Evolutionary conservation across 2,113 vertebrate genomes (phyloP), one percentile per base, ranked within the genome.

Genomic region (Argyrosomus japonicus): DNA sequence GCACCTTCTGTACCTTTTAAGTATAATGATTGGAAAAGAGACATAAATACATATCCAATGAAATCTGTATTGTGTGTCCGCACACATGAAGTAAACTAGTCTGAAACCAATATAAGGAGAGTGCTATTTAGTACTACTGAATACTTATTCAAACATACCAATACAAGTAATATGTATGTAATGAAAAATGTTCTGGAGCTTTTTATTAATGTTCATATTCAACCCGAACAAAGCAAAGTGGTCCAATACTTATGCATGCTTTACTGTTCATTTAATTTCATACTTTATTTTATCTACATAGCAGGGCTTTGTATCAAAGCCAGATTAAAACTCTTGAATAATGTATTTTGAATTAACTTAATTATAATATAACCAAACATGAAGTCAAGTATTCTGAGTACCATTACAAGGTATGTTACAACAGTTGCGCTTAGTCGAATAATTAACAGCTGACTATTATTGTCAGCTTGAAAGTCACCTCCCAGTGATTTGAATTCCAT

Each of bases 381-480:
- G 32, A 60, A 82, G 57, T 60, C n/a, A 54, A 79, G 71, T 62
- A 57, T 32, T 61, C 11, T 12, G 25, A 69, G 45, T 48, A 54
- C 45, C n/a, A 79, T 71, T 3, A 7, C 65, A 48, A 50, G 43
- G 63, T 83, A 67, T 69, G 70, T 75, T 83, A 56, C 64, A 76
- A 62, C 15, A 3, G 25, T 75, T 61, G 27, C 64, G 57, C 69
- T 57, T 75, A 8, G 61, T 80, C 53, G 71, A 85, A 88, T 87
- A 82, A 87, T 88, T 67, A 88, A 75, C 43, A 0, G 18, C 68
- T 65, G 54, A 70, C 67, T 75, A 68, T 81, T 70, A 48, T 83
- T 79, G 57, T 86, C 68, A 68, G 58, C 69, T 85, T 85, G 77
- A 89, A 90, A 87, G 83, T 91, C 86, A 83, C 78, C 82, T 77